A percentile compares a stretch with the other conserved stretches of the same genome.
Conservation (phyloP, 2,888 invertebrate species). For the Megamerina dolium region DNA sequence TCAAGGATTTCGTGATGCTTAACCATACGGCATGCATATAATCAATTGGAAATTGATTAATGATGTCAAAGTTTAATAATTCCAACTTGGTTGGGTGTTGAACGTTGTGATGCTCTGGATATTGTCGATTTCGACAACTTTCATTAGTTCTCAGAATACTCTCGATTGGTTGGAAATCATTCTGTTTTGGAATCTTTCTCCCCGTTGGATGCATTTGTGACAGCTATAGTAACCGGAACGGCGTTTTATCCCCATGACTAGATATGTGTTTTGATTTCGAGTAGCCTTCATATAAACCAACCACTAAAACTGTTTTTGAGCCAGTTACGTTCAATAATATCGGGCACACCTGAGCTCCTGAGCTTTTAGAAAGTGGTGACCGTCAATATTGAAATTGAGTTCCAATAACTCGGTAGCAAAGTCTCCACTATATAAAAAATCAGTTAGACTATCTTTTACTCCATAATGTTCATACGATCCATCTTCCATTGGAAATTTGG, state of each 20-base stretch:
- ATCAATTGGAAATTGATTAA: slow-evolving; percentile 1
- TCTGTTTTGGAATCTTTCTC: neutral
- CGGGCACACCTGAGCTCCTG: slow-evolving; percentile 1
- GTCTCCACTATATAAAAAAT: neutral
- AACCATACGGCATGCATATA: too few relatives aligned
- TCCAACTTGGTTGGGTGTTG: neutral
- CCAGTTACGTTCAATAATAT: neutral
- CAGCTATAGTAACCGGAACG: neutral
- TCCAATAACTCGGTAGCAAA: too few relatives aligned
- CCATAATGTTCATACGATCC: neutral
- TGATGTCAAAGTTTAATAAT: too few relatives aligned
- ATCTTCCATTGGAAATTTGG: slow-evolving; percentile 1
- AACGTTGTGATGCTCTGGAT: neutral
- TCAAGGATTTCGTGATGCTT: too few relatives aligned
- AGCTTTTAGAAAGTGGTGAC: slow-evolving; percentile 1
- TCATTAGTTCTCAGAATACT: too few relatives aligned
- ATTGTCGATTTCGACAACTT: neutral
- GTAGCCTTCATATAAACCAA: too few relatives aligned
- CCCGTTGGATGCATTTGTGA: slow-evolving; percentile 1
- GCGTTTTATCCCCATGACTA: slow-evolving; percentile 1
- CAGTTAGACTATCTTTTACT: slow-evolving; percentile 2
- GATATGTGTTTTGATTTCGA: too few relatives aligned
- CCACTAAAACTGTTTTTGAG: slow-evolving; percentile 1
- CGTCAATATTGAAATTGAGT: slow-evolving; percentile 1
- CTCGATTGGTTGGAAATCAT: too few relatives aligned